Evolutionary conservation across 30 jellyfish, hydroid and myxozoan genomes (phyloP), one percentile per base, ranked within the genome.

Genomic region (Aurelia sp.): DNA sequence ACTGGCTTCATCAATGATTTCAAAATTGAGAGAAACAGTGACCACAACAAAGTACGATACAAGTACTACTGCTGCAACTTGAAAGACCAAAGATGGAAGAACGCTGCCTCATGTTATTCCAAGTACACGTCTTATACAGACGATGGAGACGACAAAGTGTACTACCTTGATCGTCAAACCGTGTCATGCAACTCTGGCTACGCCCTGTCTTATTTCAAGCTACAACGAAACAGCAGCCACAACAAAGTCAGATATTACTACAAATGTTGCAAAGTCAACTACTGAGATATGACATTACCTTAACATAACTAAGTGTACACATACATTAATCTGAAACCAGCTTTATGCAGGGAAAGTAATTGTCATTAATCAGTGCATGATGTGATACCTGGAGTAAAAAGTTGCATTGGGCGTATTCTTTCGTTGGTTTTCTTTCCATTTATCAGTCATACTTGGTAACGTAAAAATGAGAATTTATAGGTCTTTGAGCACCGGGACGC

Each of bases 141-240:
- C 27, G 91, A 81, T 67, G 91, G 91, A 0, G 27, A 59, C 33
- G 91, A 84, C 5, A 81, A 37, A 40, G 78, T 67, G 55, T 81
- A 81, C 78, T 81, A 81, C 67, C 84, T 81, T 1, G 91, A 81
- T 61, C 40, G 91, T 64, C 91, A 81, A 35, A 81, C 91, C 3
- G 91, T 81, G 17, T 15, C 23, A 44, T 81, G 91, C 78, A 53
- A 55, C 9, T 22, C 78, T 21, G 84, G 91, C 23, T 81, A 81
- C 48, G 83, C 70, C 3, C 53, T 81, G 70, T 55, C 84, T 17
- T 81, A 81, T 47, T 44, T 66, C 78, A 60, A 10, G 57, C 52
- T 81, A 13, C 44, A 71, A 53, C 18, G 91, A 21, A 70, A 81
- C 69, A 7, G 72, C 55, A 30, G 85, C 57, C 91, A 81, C 55